Evolutionary conservation across 2,113 vertebrate species (phyloP).

Genomic region (Odocoileus hemionus): DNA sequence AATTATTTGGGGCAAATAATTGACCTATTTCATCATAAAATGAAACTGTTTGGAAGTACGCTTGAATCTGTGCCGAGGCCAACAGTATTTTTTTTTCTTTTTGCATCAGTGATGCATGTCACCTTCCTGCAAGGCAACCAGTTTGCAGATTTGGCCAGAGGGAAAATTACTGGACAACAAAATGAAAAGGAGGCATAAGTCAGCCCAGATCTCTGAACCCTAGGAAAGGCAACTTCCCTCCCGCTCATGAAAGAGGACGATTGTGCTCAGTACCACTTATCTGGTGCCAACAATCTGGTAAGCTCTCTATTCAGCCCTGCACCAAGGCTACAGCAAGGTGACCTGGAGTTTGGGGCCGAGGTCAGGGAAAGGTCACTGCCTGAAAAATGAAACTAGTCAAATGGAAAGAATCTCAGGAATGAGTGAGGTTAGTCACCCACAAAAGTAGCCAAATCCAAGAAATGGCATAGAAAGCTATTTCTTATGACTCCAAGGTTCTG

Average conservation of each 20-base stretch:
- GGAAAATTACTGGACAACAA: conserved; percentile 60
- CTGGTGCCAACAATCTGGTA: conserved; percentile 60
- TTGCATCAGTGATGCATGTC: conserved; percentile 35
- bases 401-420: conserved; percentile 71
- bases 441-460: conserved; percentile 28
- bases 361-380: conserved; percentile 67
- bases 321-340: conserved; percentile 62
- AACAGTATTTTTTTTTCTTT: background rate
- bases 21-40: conserved; percentile 7
- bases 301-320: conserved; percentile 50
- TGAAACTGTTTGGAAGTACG: background rate
- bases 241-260: conserved; percentile 59
- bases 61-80: background rate
- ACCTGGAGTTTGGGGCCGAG: conserved; percentile 60
- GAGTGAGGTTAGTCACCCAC: conserved; percentile 45
- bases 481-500: background rate
- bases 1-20: conserved; percentile 33
- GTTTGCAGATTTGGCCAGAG: conserved; percentile 46
- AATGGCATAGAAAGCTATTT: conserved; percentile 27
- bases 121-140: conserved; percentile 54
- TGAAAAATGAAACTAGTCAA: conserved; percentile 69
- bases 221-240: conserved; percentile 61
- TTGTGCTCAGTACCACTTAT: conserved; percentile 64
- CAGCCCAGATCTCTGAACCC: conserved; percentile 36
- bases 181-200: conserved; percentile 41